Evolutionary conservation across 2,888 invertebrate genomes (phyloP).

Genomic region (Eupithecia vulgata): DNA sequence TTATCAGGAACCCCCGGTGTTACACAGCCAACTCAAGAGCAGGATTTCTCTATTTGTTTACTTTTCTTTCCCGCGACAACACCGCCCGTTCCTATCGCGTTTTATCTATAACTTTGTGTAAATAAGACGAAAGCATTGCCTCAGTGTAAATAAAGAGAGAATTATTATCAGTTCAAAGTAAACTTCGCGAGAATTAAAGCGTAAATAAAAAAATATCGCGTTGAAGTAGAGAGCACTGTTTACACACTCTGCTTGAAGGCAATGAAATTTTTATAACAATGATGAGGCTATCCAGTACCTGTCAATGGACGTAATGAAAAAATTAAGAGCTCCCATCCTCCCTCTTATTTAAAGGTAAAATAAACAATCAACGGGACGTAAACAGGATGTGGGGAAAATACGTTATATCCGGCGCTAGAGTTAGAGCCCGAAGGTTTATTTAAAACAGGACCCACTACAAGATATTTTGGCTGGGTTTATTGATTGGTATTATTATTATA

Average conservation of each 20-base stretch:
- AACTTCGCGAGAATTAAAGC: conserved; percentile 68
- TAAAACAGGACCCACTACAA: background rate
- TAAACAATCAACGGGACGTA: conserved; percentile 41
- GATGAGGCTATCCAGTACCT: conserved; percentile 43
- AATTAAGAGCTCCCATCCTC: conserved; percentile 40
- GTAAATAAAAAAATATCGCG: conserved; percentile 65
- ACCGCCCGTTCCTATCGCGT: conserved; percentile 70
- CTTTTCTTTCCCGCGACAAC: conserved; percentile 72
- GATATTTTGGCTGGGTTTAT: background rate
- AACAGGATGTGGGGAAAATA: conserved; percentile 45
- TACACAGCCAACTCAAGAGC: conserved; percentile 66
- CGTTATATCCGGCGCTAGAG: conserved; percentile 42
- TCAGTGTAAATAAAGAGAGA: conserved; percentile 74
- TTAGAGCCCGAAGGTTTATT: conserved; percentile 18
- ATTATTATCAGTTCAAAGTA: conserved; percentile 72
- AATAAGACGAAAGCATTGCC: conserved; percentile 71
- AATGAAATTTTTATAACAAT: conserved; percentile 47
- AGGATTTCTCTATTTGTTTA: conserved; percentile 72
- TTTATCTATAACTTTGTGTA: conserved; percentile 78
- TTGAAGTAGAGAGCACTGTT: conserved; percentile 50
- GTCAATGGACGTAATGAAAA: conserved; percentile 37
- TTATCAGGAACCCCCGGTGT: conserved; percentile 67
- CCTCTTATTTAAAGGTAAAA: conserved; percentile 42
- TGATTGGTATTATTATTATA: background rate
- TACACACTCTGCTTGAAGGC: conserved; percentile 43